Conservation (phyloP, 2,888 invertebrate species). For the Patella caerulea region DNA sequence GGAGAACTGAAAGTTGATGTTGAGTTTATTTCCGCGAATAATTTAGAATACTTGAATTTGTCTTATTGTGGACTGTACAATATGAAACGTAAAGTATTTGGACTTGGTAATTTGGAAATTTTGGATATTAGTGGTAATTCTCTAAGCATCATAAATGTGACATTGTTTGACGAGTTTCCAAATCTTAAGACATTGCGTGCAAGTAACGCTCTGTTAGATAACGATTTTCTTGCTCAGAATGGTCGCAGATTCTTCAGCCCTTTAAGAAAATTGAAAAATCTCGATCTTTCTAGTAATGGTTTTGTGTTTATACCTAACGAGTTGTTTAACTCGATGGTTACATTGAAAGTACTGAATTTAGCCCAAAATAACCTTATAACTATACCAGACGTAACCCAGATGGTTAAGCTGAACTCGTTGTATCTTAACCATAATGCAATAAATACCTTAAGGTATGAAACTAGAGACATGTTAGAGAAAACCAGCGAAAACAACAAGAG, state of each 20-base stretch:
- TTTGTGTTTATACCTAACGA: background rate
- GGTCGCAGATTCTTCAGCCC: background rate
- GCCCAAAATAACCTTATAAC: background rate
- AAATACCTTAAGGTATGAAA: background rate
- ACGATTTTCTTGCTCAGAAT: background rate
- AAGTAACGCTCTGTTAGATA: background rate
- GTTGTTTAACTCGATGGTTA: background rate
- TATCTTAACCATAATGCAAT: background rate
- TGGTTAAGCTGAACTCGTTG: background rate
- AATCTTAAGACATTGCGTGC: background rate
- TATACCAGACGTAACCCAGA: background rate
- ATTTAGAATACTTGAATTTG: background rate
- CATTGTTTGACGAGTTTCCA: background rate
- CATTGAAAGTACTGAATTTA: background rate
- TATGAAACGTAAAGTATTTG: background rate
- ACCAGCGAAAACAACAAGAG: background rate
- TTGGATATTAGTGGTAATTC: background rate
- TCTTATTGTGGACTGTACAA: background rate
- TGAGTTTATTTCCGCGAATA: background rate
- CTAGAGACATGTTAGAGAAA: background rate
- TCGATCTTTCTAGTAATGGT: conserved; percentile 7
- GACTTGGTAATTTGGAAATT: background rate
- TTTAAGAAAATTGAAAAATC: background rate
- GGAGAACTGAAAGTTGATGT: background rate
- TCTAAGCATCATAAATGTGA: background rate